These are phyloP conservation scores for Capricornis sumatraensis DNA, from an alignment of 2,113 vertebrate species.

Conservation along the genomic window DNA sequence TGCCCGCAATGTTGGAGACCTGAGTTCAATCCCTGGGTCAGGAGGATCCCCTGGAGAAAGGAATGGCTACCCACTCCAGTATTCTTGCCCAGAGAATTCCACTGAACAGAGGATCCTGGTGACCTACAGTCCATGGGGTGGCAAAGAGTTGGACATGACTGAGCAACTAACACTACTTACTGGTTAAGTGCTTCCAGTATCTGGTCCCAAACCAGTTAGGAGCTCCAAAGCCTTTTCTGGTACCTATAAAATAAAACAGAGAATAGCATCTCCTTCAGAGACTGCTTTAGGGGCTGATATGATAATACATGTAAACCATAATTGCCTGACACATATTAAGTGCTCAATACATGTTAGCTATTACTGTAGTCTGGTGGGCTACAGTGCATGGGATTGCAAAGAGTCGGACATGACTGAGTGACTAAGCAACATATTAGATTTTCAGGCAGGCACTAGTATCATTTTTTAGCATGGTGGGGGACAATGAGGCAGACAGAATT, in stretches of 20 bases:
- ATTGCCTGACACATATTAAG: neutral
- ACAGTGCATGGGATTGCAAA: neutral
- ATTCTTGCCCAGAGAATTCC: neutral
- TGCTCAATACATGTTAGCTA: neutral
- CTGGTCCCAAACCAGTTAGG: neutral
- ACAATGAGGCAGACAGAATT: neutral
- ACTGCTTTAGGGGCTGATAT: neutral
- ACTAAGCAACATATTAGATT: neutral
- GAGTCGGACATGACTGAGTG: neutral
- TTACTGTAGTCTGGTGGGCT: neutral
- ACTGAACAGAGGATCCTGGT: neutral
- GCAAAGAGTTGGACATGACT: neutral
- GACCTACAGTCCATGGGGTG: neutral
- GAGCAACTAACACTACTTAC: neutral
- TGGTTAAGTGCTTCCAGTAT: neutral
- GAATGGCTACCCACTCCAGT: neutral
- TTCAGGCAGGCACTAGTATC: neutral
- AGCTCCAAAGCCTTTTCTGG: neutral
- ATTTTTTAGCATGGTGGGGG: neutral
- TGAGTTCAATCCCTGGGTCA: neutral
- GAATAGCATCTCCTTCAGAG: neutral
- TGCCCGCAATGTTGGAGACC: neutral
- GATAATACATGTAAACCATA: neutral
- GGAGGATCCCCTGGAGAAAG: neutral
- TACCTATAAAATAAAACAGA: neutral